These are phyloP conservation scores for Papilio polytes DNA, from an alignment of 1,140 invertebrate species.

Conservation along the genomic window DNA sequence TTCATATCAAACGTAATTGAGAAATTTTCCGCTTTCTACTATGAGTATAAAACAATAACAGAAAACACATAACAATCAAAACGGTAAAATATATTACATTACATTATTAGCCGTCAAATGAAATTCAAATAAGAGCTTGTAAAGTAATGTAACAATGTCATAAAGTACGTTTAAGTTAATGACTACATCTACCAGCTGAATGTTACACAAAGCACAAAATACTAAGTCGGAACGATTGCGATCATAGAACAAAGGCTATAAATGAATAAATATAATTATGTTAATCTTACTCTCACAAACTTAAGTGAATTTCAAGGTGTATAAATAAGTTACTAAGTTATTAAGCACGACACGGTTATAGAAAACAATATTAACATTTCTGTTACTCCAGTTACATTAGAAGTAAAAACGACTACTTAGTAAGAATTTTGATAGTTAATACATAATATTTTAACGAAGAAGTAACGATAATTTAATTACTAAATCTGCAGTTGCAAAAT, in stretches of 20 bases:
- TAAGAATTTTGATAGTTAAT: background rate
- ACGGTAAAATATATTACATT: constrained; percentile 4
- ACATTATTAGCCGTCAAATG: constrained; percentile 32
- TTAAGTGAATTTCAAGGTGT: constrained; percentile 12
- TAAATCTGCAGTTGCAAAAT: no score
- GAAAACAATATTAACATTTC: background rate
- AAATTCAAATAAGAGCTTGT: constrained; percentile 36
- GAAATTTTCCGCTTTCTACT: no score
- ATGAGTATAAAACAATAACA: background rate
- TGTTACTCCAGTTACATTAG: background rate
- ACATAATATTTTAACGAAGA: background rate
- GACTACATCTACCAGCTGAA: constrained; percentile 37
- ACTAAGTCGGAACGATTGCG: background rate
- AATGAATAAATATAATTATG: constrained; percentile 12
- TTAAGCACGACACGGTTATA: constrained; percentile 7
- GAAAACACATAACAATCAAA: constrained; percentile 25
- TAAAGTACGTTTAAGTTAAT: constrained; percentile 39
- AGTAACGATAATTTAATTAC: no score
- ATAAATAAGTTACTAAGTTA: constrained; percentile 9
- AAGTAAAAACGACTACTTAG: no score
- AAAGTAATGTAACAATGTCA: constrained; percentile 39
- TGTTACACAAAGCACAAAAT: constrained; percentile 26
- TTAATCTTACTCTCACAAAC: constrained; percentile 12
- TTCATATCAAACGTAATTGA: background rate
- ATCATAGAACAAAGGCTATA: constrained; percentile 18